Evolutionary conservation across 2,113 vertebrate genomes (phyloP), one percentile per base, ranked within the genome.

Genomic region (Lycocorax pyrrhopterus): DNA sequence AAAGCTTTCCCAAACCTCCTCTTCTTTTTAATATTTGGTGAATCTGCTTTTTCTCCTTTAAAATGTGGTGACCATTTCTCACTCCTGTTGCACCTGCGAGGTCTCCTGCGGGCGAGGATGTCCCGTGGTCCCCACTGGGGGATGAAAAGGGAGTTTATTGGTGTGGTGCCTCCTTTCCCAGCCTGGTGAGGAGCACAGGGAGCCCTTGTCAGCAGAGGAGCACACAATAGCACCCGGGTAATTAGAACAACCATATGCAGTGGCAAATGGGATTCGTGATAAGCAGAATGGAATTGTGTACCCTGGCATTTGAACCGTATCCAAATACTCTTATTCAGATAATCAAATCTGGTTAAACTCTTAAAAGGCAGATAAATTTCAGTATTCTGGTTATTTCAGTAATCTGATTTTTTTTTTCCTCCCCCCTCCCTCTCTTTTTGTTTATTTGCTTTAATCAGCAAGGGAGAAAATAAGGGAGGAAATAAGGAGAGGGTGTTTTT

Each of bases 341-440:
- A 62, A 93, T 93, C 81, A 91, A 96, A 96, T 96, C 94, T 96
- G 89, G 87, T 89, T 94, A 89, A 89, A 97, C 87, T 93, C 94
- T 85, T 96, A 76, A 94, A 96, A 93, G 63, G 87, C 87, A 96
- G 87, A 96, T 79, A 92, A 64, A 93, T 95, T 91, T 74, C 89
- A 55, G 26, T 53, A 60, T 86, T 86, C 89, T 74, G 90, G 66
- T 77, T 94, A 23, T 89, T 91, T 71, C 77, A 37, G 62, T 92
- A 87, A 92, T 68, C 66, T 82, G 93, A 18, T 83, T 67, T 25
- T 46, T 67, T 25, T 46, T 27, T 3, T 3, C 2, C 3, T 2
- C 1, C 3, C 15, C 7, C 3, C 37, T 4, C 44, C 30, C 9
- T 41, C 44, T n/a, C 43, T 75, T 58, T 51, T 71, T 94, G 35